Evolutionary conservation across 92 coral and sea anemone genomes (phyloP).

Genomic region (Blastomussa wellsi): DNA sequence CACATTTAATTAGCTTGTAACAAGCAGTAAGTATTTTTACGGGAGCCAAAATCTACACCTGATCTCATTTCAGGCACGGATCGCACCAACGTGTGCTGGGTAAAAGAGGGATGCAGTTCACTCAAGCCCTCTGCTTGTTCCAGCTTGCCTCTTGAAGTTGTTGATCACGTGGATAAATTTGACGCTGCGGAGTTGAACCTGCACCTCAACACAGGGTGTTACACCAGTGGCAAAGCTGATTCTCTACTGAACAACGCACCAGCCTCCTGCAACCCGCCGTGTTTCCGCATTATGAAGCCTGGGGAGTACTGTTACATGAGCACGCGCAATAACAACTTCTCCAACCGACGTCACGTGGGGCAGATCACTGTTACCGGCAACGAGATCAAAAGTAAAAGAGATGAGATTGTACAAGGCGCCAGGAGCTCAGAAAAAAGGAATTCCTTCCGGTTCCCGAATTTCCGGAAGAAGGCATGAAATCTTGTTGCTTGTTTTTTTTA

Average conservation of each 20-base stretch:
- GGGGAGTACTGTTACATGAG: constrained; percentile 59
- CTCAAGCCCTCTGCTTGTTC: constrained; percentile 46
- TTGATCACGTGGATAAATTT: constrained; percentile 43
- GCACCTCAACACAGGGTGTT: constrained; percentile 48
- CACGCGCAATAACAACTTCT: constrained; percentile 67
- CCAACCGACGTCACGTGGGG: constrained; percentile 60
- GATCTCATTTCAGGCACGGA: constrained; percentile 38
- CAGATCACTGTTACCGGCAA: constrained; percentile 48
- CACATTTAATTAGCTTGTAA: constrained; percentile 20
- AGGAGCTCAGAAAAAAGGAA: constrained; percentile 5
- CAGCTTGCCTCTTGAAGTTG: constrained; percentile 52
- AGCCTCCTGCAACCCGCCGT: constrained; percentile 57
- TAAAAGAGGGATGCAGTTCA: constrained; percentile 47
- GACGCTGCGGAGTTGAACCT: constrained; percentile 40
- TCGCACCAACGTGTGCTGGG: constrained; percentile 58
- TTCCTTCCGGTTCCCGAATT: no score
- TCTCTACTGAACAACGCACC: constrained; percentile 50
- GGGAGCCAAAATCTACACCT: constrained; percentile 13
- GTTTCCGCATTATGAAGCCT: constrained; percentile 58
- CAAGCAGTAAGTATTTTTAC: constrained; percentile 22
- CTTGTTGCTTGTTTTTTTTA: no score
- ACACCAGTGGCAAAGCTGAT: constrained; percentile 27
- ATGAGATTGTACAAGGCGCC: background rate
- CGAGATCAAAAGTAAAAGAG: constrained; percentile 26
- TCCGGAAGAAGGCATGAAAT: no score